Evolutionary conservation across 2,888 invertebrate species (phyloP), one percentile per base, ranked within the genome.

Genomic region (Drosophila tripunctata): DNA sequence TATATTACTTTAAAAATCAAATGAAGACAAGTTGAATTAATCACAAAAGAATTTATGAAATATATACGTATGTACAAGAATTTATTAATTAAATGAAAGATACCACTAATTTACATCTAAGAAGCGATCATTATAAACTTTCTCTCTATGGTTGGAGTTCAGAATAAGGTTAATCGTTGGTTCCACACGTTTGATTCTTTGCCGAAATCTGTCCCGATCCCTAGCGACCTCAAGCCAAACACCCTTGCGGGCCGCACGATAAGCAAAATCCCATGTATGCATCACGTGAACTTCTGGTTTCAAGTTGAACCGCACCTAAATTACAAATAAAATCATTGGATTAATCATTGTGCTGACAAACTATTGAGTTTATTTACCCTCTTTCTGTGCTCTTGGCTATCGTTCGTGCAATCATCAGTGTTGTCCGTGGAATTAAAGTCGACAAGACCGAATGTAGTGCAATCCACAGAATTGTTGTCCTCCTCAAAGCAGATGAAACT

Each of bases 191-290:
- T 86, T 75, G 38, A 90, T 88, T 35, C 91, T 77, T 21, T 88
- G 70, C 48, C 82, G 78, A 75, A 92, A 91, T 65, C 91, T 82
- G 38, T 74, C 81, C 14, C 90, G 87, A 84, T 94, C 94, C 0
- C 93, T 86, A 0, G 93, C 93, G 72, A 91, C 90, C 62, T 92
- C 89, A 86, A 94, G 93, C 94, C 94, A 94, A 57, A 92, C 92
- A 0, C 94, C 93, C 22, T 92, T 92, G 5, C 94, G 90, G 7
- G 94, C 94, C 44, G 93, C 93, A 4, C 93, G 90, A 65, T 94
- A 93, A 1, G 94, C 94, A 85, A 91, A 93, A 48, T 93, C 89
- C 94, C 94, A 94, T 1, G 93, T 92, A 4, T 93, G 88, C 93
- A 94, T 93, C 48, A 93, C 92, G 84, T 93, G 93, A 38, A 94